Evolutionary conservation across 2,888 invertebrate genomes (phyloP).

Genomic region (Nemapogon koenigi): DNA sequence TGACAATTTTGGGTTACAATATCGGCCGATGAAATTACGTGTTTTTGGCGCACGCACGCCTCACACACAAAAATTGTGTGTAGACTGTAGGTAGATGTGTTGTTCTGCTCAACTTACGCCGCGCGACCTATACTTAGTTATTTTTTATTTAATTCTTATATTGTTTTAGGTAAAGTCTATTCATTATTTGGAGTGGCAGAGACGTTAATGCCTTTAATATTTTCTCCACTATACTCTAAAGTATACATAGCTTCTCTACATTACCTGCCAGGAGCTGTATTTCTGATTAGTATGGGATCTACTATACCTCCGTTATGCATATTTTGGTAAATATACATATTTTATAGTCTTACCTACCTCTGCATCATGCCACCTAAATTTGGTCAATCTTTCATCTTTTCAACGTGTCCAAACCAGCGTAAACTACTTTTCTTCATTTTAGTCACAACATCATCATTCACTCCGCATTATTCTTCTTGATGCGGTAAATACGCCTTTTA

Average conservation of each 20-base stretch:
- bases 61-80: too few species aligned
- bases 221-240: slow-evolving; percentile 73
- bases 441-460: too few species aligned
- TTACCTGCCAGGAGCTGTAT: slow-evolving; percentile 72
- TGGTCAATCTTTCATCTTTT: neutral
- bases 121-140: neutral
- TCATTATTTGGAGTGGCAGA: slow-evolving; percentile 76
- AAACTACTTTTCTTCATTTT: too few species aligned
- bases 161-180: slow-evolving; percentile 71
- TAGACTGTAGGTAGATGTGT: too few species aligned
- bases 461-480: too few species aligned
- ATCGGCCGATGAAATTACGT: too few species aligned
- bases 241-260: slow-evolving; percentile 72
- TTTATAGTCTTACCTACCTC: slow-evolving; percentile 1
- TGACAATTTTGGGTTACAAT: too few species aligned
- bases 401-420: too few species aligned
- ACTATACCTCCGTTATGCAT: slow-evolving; percentile 71
- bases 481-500: neutral
- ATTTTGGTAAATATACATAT: slow-evolving; percentile 65
- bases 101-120: too few species aligned
- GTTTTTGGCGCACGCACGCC: too few species aligned
- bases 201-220: slow-evolving; percentile 74
- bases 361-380: slow-evolving; percentile 4
- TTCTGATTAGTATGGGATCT: slow-evolving; percentile 69
- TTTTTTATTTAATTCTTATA: slow-evolving; percentile 2